Evolutionary conservation across 2,888 invertebrate species (phyloP).

Genomic region (Palloptera scutellata): DNA sequence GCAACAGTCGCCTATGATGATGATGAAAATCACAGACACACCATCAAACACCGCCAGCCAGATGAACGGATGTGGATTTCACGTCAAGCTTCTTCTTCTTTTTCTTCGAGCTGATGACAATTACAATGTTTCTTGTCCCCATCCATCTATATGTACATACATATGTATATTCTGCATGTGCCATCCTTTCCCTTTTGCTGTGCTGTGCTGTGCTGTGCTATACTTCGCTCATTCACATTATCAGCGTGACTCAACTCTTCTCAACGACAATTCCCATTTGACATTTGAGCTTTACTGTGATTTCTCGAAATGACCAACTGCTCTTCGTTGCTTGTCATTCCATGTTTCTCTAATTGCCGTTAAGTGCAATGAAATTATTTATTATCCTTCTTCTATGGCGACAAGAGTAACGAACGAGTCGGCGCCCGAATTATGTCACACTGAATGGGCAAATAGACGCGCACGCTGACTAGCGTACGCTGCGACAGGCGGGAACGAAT

Average conservation of each 20-base stretch:
- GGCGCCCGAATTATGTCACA: too few relatives aligned
- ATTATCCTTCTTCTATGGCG: slow-evolving; percentile 23
- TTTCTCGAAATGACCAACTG: not conserved
- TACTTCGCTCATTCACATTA: not conserved
- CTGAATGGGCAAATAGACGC: too few relatives aligned
- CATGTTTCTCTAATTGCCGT: slow-evolving; percentile 49
- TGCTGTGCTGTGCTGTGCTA: not conserved
- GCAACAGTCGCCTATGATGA: not conserved
- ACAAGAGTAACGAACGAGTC: too few relatives aligned
- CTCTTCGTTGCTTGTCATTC: slow-evolving; percentile 26
- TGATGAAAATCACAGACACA: not conserved
- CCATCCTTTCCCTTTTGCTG: slow-evolving; percentile 14
- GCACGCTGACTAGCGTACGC: too few relatives aligned
- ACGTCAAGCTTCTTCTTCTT: too few relatives aligned
- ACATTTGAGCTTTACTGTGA: slow-evolving; percentile 29
- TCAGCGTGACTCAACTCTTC: slow-evolving; percentile 1
- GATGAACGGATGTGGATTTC: too few relatives aligned
- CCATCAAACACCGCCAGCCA: too few relatives aligned
- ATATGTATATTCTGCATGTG: slow-evolving; percentile 14
- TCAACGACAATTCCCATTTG: slow-evolving; percentile 21
- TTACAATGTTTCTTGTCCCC: slow-evolving; percentile 3
- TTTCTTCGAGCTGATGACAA: slow-evolving; percentile 1
- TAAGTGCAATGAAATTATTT: slow-evolving; percentile 50
- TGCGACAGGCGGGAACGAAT: too few relatives aligned
- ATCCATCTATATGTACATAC: slow-evolving; percentile 3